Conservation (phyloP, 2,797 vertebrate species). For the Poecilia gillii region DNA sequence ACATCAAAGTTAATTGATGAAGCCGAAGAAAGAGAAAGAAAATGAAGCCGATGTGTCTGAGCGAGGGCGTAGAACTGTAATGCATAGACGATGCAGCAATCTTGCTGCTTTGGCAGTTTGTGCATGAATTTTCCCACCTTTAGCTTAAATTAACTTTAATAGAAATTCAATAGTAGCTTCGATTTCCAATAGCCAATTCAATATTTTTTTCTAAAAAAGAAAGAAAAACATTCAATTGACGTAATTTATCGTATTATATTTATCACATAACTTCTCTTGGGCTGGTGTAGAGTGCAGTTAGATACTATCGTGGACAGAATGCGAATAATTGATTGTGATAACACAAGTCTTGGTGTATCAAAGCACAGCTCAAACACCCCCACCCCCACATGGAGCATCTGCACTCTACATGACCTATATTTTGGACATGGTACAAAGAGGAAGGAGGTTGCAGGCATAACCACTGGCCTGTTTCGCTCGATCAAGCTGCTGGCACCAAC, state of each 20-base stretch:
- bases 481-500: conserved; percentile 64
- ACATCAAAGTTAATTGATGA: not conserved
- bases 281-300: not conserved
- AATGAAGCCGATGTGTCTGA: not conserved
- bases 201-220: not conserved
- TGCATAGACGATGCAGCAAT: not conserved
- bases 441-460: conserved; percentile 56
- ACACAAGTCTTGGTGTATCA: not conserved
- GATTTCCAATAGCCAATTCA: not conserved
- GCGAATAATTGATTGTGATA: not conserved
- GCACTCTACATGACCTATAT: conserved; percentile 69
- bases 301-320: not conserved
- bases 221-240: not conserved
- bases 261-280: not conserved
- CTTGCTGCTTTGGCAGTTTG: not conserved
- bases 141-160: not conserved
- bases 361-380: not conserved
- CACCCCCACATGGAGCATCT: conserved; percentile 25
- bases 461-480: conserved; percentile 62
- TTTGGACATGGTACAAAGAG: conserved; percentile 56
- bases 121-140: not conserved
- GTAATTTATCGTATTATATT: not conserved
- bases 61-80: not conserved
- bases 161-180: not conserved
- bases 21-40: not conserved